Conservation (phyloP, 2,888 invertebrate genomes). For the Drosophila limbata region DNA sequence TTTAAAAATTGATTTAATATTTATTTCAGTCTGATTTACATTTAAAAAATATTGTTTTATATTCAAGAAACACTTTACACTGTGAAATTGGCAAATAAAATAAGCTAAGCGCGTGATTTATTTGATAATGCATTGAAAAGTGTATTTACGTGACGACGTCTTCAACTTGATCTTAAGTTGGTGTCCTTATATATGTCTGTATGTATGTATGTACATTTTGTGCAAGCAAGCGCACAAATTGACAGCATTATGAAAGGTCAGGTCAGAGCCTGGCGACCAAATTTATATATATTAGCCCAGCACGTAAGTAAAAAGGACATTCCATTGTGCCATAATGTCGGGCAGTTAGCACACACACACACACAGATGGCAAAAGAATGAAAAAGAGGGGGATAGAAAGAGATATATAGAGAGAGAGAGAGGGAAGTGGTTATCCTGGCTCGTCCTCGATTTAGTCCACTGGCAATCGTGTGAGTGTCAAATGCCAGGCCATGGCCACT, state of each 20-base stretch:
- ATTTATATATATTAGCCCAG: slow-evolving; percentile 77
- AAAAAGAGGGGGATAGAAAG: slow-evolving; percentile 32
- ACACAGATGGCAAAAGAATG: slow-evolving; percentile 29
- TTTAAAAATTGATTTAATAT: not conserved
- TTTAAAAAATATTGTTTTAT: not conserved
- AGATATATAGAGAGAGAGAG: not conserved
- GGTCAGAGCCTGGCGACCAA: slow-evolving; percentile 64
- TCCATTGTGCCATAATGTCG: slow-evolving; percentile 77
- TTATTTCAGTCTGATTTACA: not conserved
- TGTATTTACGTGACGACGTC: slow-evolving; percentile 28
- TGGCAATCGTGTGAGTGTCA: slow-evolving; percentile 67
- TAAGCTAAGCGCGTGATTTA: not conserved
- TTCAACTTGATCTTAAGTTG: slow-evolving; percentile 15
- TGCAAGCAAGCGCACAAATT: slow-evolving; percentile 78
- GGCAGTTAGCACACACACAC: slow-evolving; percentile 71
- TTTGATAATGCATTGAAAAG: slow-evolving; percentile 13
- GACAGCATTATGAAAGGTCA: slow-evolving; percentile 80
- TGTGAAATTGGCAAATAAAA: not conserved
- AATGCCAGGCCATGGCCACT: slow-evolving; percentile 63
- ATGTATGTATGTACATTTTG: slow-evolving; percentile 49
- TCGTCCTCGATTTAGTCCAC: slow-evolving; percentile 67
- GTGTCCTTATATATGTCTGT: slow-evolving; percentile 7
- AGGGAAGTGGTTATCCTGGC: slow-evolving; percentile 62
- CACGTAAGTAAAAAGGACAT: slow-evolving; percentile 78
- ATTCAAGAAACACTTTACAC: not conserved